Base-by-base conservation (phyloP, 2,113 vertebrate genomes). In the Prietella phreatophila region DNA sequence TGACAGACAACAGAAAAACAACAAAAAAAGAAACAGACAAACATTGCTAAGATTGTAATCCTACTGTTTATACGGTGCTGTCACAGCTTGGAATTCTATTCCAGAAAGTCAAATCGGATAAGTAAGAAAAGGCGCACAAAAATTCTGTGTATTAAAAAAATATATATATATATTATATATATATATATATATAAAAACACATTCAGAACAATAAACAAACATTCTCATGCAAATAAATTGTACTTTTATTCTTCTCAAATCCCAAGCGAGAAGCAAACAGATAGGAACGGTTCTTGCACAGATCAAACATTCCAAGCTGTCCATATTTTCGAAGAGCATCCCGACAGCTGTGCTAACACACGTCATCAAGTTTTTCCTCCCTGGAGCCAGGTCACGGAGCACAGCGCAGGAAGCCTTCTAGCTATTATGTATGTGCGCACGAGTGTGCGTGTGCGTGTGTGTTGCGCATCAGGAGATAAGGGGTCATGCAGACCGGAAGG, bases 391-490 rank as follows among this genome's bases (percentile, higher is more conserved):
- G 71, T 90, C 89, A 88, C 88, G 89, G 71, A 65, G 79, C 84
- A 83, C 89, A 80, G 84, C 65, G 25, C 91, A 93, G 94, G 93
- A 95, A 93, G 89, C 5, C 89, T 90, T 93, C 91, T 91, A 93
- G 89, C 91, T 93, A 92, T 93, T 89, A 90, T 63, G 27, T 80
- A 61, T 36, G 42, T 90, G 78, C 20, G 1, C 9, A 50, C 47
- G 47, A 50, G 47, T 50, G 61, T 89, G 87, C 86, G 56, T 80
- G 47, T n/a, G n/a, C n/a, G n/a, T 78, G 42, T 39, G 61, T 30
- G 47, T 58, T 84, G 67, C 63, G 76, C 55, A 33, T 69, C 56
- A 50, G 60, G 84, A 75, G 79, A 83, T 69, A 65, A 85, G 47
- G 82, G 55, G 60, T 86, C 86, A 86, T 73, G 73, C 39, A 79